Percentiles rank a stretch among this genome's conserved stretches.
phyloP scores from a whole-genome alignment of 2,888 invertebrate genomes.

The Vanessa cardui region DNA sequence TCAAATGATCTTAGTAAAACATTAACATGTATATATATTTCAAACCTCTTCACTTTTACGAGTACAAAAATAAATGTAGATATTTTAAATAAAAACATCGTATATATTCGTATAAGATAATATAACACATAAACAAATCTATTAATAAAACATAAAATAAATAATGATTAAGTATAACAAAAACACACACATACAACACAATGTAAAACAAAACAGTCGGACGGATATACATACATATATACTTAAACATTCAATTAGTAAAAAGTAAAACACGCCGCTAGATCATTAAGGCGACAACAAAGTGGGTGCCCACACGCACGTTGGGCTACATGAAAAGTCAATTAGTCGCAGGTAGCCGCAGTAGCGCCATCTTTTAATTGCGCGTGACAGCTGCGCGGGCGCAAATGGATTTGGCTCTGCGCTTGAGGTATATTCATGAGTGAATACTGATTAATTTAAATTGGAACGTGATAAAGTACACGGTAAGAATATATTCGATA shows the following conservation, averaged over 20 bases:
- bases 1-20: too few species aligned
- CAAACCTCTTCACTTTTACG: too few species aligned
- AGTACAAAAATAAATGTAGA: too few species aligned
- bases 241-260: conserved; percentile 35
- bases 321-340: conserved; percentile 80
- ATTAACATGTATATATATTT: too few species aligned
- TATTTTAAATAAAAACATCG: too few species aligned
- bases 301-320: conserved; percentile 53
- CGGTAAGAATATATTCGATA: neutral
- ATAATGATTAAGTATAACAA: neutral
- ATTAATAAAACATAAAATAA: neutral
- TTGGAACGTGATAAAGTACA: conserved; percentile 10
- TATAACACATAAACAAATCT: neutral
- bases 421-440: conserved; percentile 43
- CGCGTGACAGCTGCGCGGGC: conserved; percentile 68
- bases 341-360: conserved; percentile 65
- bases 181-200: neutral
- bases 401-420: conserved; percentile 49
- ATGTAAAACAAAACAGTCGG: conserved; percentile 8
- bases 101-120: neutral
- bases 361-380: conserved; percentile 74
- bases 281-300: conserved; percentile 51
- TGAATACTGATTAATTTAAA: conserved; percentile 31
- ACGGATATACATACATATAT: conserved; percentile 8
- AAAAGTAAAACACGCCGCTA: conserved; percentile 42